Evolutionary conservation across 37 sponge, comb jelly and placozoan species (phyloP), one percentile per base, ranked within the genome.

Genomic region (Hormiphora californensis): DNA sequence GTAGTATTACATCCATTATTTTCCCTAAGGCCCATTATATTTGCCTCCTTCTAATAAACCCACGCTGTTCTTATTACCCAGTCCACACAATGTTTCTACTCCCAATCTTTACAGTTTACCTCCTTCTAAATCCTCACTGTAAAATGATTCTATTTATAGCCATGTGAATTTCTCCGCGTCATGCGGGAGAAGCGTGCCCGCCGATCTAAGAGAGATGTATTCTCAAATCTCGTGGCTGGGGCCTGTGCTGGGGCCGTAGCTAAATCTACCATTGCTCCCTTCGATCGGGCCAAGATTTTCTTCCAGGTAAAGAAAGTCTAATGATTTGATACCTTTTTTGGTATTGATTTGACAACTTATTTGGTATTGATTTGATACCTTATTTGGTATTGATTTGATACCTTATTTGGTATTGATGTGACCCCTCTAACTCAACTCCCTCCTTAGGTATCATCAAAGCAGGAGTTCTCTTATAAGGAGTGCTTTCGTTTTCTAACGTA

Each of bases 211-310:
- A 23, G 35, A 2, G 67, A 65, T 21, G 28, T 65, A 33, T 5
- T 33, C 5, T 8, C 34, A 15, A 87, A 63, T 87, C 63, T 90
- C 11, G 22, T 67, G 5, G 38, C 90, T 4, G 90, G 90, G 41
- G 90, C 90, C 15, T 21, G 55, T 0, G 88, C 90, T 1, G 90
- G 90, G 19, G 90, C 90, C 35, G 55, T 78, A 0, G 90, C 90
- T 34, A 90, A 90, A 49, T 87, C 90, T 27, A 39, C 63, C 11
- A 90, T 90, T 46, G 90, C 90, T 33, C 90, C 90, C 0, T 55
- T 90, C 12, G 90, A 90, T 78, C 32, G 90, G 36, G 86, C 90
- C 25, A 90, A 90, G 40, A 90, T 90, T 19, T 27, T 55, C 30
- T 90, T 90, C 33, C 90, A 90, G 69, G 88, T 88, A 17, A 15